These are phyloP conservation scores for Cryptocephalus moraei DNA, from an alignment of 2,888 invertebrate genomes.

Conservation along the genomic window DNA sequence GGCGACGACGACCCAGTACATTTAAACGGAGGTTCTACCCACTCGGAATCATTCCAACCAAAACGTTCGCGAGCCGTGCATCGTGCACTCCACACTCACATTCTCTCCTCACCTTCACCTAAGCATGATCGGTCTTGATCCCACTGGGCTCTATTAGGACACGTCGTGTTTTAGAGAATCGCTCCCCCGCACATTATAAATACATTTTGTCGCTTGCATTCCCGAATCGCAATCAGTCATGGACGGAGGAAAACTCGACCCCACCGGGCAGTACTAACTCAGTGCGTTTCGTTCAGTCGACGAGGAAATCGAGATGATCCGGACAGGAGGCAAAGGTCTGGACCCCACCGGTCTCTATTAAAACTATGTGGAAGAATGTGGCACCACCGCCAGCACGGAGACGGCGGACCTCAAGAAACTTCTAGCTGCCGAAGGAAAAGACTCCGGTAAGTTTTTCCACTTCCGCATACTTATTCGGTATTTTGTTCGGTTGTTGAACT, in stretches of 20 bases:
- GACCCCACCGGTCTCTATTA: constrained; percentile 38
- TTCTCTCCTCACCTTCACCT: background rate
- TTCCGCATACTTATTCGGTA: constrained; percentile 22
- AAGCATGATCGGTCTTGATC: constrained; percentile 34
- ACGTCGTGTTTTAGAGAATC: background rate
- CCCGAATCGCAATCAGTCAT: constrained; percentile 18
- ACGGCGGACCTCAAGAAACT: constrained; percentile 39
- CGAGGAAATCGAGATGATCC: constrained; percentile 6
- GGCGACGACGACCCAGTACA: constrained; percentile 16
- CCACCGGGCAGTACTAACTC: constrained; percentile 33
- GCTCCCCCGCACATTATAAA: too few species aligned
- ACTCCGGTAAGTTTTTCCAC: constrained; percentile 33
- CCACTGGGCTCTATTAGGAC: constrained; percentile 32
- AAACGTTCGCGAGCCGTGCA: background rate
- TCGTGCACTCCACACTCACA: background rate
- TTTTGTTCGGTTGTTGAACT: constrained; percentile 29
- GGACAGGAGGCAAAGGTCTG: constrained; percentile 24
- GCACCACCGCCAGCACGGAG: constrained; percentile 33
- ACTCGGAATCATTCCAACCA: background rate
- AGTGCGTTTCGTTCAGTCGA: background rate
- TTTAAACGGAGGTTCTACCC: constrained; percentile 26
- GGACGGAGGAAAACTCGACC: constrained; percentile 37
- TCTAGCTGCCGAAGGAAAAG: constrained; percentile 39
- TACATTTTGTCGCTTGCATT: background rate
- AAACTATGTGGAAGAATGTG: constrained; percentile 26